Base-by-base conservation (phyloP, 2,888 invertebrate species). In the Oscheius sp. region DNA sequence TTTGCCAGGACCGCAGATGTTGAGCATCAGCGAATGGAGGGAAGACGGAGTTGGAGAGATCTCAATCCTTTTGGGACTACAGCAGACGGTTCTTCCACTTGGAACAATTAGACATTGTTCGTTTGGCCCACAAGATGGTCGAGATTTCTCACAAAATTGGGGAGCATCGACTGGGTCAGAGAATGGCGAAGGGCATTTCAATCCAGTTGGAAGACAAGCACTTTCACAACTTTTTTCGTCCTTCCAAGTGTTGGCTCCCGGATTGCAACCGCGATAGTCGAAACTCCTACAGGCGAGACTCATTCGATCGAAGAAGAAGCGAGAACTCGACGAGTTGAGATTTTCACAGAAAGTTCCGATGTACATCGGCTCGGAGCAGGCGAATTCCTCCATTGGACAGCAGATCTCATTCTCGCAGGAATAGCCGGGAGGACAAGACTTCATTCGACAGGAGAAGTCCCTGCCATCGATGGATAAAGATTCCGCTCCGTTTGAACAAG, bases 171-270 rank as follows among this genome's bases (percentile, higher is more conserved):
- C 12, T 6, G 82, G 82, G 65, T 80, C 79, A 10, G 50, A 15
- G 45, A 75, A 79, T 0, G 82, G 80, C 15, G 67, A 63, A 8
- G 82, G 80, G 45, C 82, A 82, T 20, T 71, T 67, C 15, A 72
- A 17, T n/a, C 42, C 39, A n/a, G 63, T 46, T 17, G 61, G 42
- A 1, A 23, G 33, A 74, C 70, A 69, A 33, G 72, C 71, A 15
- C 69, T 67, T 27, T 61, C 61, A 57, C 77, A 77, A 3, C 73
- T 65, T 15, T 69, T 48, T 33, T 72, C 70, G 53, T 70, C 71
- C 23, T 57, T 58, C 57, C 78, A 80, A 20, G 78, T 76, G 58
- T 80, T 80, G n/a, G 77, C 73, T 10, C 72, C 68, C 29, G 69
- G 61, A 64, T 70, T 65, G 33, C 73, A 69, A 37, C 65, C 69